Percentiles rank a stretch among this genome's conserved stretches.
Evolutionary conservation across 2,888 invertebrate genomes (phyloP).

Genomic region (Pasiphila rectangulata): DNA sequence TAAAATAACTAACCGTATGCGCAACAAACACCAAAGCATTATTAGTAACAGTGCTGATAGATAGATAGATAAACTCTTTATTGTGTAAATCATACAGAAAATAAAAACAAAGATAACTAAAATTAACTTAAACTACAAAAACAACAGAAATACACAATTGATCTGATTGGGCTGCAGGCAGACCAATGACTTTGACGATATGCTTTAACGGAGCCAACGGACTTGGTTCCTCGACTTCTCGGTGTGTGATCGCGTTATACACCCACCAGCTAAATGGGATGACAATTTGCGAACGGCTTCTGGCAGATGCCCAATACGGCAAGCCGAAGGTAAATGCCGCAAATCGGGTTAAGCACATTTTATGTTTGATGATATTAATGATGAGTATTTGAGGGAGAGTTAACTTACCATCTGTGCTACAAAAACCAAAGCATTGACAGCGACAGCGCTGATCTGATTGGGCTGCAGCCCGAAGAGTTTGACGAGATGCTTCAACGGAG

Average conservation of each 20-base stretch:
- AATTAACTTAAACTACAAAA: too few species aligned
- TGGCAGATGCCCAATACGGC: too few species aligned
- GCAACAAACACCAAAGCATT: slow-evolving; percentile 92
- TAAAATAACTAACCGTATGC: slow-evolving; percentile 89
- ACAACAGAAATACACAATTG: too few species aligned
- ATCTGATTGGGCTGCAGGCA: slow-evolving; percentile 88
- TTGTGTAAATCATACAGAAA: too few species aligned
- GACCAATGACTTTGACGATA: slow-evolving; percentile 86
- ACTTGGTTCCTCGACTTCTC: slow-evolving; percentile 76
- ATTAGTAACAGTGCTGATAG: slow-evolving; percentile 89
- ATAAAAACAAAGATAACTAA: too few species aligned
- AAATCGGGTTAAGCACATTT: too few species aligned
- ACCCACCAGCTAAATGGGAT: too few species aligned
- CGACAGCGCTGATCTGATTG: slow-evolving; percentile 88
- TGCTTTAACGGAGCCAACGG: slow-evolving; percentile 64
- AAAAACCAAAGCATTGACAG: slow-evolving; percentile 90
- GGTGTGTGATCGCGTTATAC: too few species aligned
- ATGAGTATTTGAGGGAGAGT: slow-evolving; percentile 1
- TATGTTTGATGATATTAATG: too few species aligned
- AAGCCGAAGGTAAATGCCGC: too few species aligned
- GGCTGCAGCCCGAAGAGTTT: slow-evolving; percentile 88
- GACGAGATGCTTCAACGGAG: slow-evolving; percentile 76
- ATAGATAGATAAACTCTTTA: too few species aligned
- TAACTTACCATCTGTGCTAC: slow-evolving; percentile 91
- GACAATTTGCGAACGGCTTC: too few species aligned